These are phyloP conservation scores for Halocynthia aurantium DNA, from an alignment of 23 tunicate genomes.

Conservation along the genomic window DNA sequence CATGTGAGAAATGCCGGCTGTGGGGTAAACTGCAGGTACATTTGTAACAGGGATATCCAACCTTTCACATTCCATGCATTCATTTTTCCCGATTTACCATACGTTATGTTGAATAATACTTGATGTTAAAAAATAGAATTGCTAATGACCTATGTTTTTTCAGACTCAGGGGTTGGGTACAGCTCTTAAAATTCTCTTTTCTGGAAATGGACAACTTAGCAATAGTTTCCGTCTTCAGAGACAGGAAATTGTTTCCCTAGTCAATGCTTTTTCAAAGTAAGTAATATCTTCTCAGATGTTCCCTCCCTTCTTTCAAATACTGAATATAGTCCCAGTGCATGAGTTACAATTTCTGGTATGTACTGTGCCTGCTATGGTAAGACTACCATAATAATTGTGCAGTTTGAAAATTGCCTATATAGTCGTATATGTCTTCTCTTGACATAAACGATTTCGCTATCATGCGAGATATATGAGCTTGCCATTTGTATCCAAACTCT, in stretches of 20 bases:
- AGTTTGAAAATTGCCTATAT: no score
- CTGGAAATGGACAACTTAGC: constrained; percentile 13
- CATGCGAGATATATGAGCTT: no score
- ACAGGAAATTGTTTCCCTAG: constrained; percentile 77
- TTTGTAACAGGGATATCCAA: neutral
- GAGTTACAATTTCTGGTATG: no score
- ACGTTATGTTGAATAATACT: neutral
- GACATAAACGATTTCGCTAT: neutral
- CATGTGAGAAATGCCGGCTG: constrained; percentile 92
- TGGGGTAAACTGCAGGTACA: constrained; percentile 96
- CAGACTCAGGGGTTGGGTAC: constrained; percentile 96
- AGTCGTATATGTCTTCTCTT: no score
- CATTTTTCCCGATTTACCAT: no score
- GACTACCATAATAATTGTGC: no score
- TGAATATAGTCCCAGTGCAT: no score
- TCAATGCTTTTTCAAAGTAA: constrained; percentile 86
- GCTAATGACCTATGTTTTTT: neutral
- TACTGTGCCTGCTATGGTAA: no score
- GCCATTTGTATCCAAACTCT: no score
- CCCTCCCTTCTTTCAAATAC: neutral
- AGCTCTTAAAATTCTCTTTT: constrained; percentile 81
- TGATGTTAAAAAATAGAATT: neutral
- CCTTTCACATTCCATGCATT: no score
- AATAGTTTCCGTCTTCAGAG: constrained; percentile 33
- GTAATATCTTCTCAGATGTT: neutral